These are phyloP conservation scores for Apocrypta bakeri DNA, from an alignment of 1,140 invertebrate genomes.

Conservation along the genomic window DNA sequence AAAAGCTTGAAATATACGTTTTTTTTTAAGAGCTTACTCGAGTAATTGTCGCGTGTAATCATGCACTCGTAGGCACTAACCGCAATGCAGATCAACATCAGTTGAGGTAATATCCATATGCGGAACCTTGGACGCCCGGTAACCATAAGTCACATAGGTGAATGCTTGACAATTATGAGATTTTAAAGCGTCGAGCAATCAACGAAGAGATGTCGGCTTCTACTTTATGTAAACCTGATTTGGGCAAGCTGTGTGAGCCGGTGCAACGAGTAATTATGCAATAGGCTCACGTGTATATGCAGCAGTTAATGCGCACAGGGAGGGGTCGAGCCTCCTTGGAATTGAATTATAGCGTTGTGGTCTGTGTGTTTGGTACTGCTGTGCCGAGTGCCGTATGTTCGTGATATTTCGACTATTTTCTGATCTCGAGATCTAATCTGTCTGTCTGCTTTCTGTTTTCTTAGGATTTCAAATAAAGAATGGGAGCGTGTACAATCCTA, in stretches of 20 bases:
- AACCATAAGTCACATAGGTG: not conserved
- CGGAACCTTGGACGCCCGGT: not conserved
- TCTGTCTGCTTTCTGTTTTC: not conserved
- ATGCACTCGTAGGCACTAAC: no score
- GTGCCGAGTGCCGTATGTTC: not conserved
- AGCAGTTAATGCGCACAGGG: not conserved
- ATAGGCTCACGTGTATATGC: constrained; percentile 11
- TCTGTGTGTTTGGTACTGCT: no score
- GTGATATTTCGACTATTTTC: not conserved
- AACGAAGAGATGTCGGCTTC: not conserved
- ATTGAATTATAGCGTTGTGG: not conserved
- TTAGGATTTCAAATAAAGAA: no score
- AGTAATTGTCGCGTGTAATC: not conserved
- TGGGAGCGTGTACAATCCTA: no score
- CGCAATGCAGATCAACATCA: not conserved
- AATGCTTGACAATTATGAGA: constrained; percentile 5
- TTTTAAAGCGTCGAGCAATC: constrained; percentile 7
- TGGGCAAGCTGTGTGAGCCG: not conserved
- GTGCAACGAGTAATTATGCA: constrained; percentile 14
- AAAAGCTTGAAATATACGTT: not conserved
- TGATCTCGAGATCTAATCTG: not conserved
- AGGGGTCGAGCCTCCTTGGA: not conserved
- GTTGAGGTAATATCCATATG: not conserved
- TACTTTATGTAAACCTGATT: not conserved
- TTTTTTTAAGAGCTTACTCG: not conserved